Conservation (phyloP, 2,888 invertebrate genomes). For the Rhagonycha fulva region DNA sequence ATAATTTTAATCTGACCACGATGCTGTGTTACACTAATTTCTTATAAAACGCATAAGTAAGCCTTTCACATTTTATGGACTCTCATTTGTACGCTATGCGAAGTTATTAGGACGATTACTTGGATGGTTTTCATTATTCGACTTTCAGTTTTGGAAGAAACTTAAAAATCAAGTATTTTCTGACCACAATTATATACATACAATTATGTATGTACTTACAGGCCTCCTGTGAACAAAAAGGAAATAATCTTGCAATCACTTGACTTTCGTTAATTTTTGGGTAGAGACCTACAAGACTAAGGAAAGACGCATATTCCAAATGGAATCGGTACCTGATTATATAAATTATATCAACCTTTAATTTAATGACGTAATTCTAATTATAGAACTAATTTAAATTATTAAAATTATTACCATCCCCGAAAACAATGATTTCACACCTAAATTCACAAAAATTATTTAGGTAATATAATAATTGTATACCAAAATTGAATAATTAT, state of each 20-base stretch:
- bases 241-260: background rate
- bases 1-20: background rate
- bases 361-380: too few relatives aligned
- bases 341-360: too few relatives aligned
- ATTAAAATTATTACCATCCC: too few relatives aligned
- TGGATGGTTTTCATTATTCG: background rate
- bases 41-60: background rate
- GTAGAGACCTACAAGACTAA: too few relatives aligned
- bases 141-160: background rate
- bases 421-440: background rate
- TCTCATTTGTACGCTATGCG: background rate
- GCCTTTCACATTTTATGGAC: background rate
- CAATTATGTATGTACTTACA: too few relatives aligned
- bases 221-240: background rate
- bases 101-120: background rate
- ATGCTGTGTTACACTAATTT: background rate
- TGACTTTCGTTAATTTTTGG: background rate
- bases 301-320: too few relatives aligned
- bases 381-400: too few relatives aligned
- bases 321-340: too few relatives aligned
- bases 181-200: too few relatives aligned
- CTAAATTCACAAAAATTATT: too few relatives aligned
- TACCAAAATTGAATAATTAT: background rate
- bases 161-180: too few relatives aligned
- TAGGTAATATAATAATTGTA: too few relatives aligned